Evolutionary conservation across 2,888 invertebrate species (phyloP).

Genomic region (Eurytoma californica): DNA sequence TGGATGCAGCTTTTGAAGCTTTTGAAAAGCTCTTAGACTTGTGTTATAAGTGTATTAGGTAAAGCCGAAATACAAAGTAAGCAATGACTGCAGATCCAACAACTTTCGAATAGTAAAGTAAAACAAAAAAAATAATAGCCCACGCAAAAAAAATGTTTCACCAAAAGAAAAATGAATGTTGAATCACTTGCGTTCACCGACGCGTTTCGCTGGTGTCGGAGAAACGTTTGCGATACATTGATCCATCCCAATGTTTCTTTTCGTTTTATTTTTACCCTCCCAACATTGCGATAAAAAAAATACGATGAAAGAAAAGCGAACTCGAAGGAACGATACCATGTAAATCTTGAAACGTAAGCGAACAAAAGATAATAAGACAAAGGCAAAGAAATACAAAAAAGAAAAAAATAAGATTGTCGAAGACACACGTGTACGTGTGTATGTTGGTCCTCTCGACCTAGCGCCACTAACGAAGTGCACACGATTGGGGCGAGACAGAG

Average conservation of each 20-base stretch:
- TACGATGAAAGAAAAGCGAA: conserved; percentile 46
- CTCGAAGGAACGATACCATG: conserved; percentile 54
- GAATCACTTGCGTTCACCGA: too few relatives aligned
- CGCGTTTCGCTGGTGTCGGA: too few relatives aligned
- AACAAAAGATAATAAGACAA: conserved; percentile 12
- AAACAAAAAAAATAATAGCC: not conserved
- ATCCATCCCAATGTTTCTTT: too few relatives aligned
- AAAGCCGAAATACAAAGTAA: not conserved
- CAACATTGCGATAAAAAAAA: not conserved
- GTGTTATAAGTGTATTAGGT: conserved; percentile 10
- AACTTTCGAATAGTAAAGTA: conserved; percentile 36
- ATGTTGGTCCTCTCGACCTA: conserved; percentile 13
- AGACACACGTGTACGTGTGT: conserved; percentile 21
- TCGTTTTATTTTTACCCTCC: too few relatives aligned
- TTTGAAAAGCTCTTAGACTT: conserved; percentile 29
- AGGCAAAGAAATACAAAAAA: conserved; percentile 11
- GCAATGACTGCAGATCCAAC: conserved; percentile 22
- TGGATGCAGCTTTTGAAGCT: conserved; percentile 47
- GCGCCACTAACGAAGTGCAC: conserved; percentile 37
- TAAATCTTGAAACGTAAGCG: conserved; percentile 9
- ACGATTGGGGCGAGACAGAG: conserved; percentile 27
- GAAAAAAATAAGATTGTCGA: conserved; percentile 12
- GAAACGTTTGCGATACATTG: too few relatives aligned
- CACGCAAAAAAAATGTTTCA: not conserved
- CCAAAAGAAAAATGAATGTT: not conserved